Evolutionary conservation across 2,888 invertebrate species (phyloP).

Genomic region (Clivina fossor): DNA sequence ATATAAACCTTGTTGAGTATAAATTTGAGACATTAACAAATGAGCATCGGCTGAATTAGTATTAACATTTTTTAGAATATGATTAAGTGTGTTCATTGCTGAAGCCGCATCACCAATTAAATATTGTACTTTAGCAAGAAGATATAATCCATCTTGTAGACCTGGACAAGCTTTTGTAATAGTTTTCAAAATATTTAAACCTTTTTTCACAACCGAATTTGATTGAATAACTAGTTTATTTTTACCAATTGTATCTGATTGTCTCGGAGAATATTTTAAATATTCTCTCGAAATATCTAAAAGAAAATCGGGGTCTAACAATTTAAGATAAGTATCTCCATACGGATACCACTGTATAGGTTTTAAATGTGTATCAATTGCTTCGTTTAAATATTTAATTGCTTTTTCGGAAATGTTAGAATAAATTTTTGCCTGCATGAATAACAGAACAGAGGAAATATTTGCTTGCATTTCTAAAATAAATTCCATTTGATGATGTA

Average conservation of each 20-base stretch:
- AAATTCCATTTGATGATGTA: constrained; percentile 84
- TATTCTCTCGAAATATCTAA: constrained; percentile 76
- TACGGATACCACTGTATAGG: constrained; percentile 62
- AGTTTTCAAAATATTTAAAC: constrained; percentile 68
- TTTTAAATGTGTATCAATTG: constrained; percentile 60
- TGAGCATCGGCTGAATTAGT: constrained; percentile 82
- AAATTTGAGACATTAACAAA: constrained; percentile 83
- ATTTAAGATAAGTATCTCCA: constrained; percentile 72
- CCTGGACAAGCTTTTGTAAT: constrained; percentile 83
- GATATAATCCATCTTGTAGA: constrained; percentile 65
- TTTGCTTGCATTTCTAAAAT: constrained; percentile 76
- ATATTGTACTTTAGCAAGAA: constrained; percentile 79
- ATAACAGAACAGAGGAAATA: constrained; percentile 67
- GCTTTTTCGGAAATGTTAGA: constrained; percentile 59
- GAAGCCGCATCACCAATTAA: constrained; percentile 73
- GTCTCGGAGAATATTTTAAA: constrained; percentile 71
- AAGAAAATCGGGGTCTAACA: constrained; percentile 84
- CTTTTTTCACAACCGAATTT: constrained; percentile 58
- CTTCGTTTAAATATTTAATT: constrained; percentile 63
- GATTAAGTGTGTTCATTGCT: constrained; percentile 71
- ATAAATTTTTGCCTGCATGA: constrained; percentile 68
- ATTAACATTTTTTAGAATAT: constrained; percentile 72
- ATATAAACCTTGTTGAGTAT: constrained; percentile 69
- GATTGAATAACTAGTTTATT: constrained; percentile 37
- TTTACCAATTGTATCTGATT: constrained; percentile 54